Evolutionary conservation across 2,888 invertebrate species (phyloP).

Genomic region (Pammene fasciana): DNA sequence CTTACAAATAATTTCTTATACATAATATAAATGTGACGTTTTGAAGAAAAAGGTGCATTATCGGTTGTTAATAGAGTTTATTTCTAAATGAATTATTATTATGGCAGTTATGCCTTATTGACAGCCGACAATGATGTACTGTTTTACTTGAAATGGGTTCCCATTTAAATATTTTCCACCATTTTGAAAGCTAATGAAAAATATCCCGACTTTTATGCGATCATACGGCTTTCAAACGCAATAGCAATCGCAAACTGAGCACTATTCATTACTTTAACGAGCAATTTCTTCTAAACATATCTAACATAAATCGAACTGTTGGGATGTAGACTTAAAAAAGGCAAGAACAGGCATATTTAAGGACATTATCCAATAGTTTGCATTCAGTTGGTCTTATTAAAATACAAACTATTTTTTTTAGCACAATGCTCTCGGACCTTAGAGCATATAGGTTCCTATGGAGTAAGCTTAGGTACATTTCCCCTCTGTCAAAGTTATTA

Average conservation of each 20-base stretch:
- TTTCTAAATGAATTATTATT: too few species aligned
- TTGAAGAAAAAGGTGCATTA: too few species aligned
- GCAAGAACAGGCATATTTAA: not conserved
- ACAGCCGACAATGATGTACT: too few species aligned
- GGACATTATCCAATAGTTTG: not conserved
- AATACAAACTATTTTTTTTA: too few species aligned
- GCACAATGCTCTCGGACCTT: not conserved
- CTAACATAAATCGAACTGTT: constrained; percentile 35
- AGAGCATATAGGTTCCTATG: too few species aligned
- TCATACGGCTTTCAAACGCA: constrained; percentile 14
- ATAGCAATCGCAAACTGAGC: constrained; percentile 25
- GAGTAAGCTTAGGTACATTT: too few species aligned
- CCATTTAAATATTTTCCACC: constrained; percentile 5
- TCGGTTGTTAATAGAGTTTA: too few species aligned
- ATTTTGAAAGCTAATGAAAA: constrained; percentile 7
- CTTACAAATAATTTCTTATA: not conserved
- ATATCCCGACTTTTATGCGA: constrained; percentile 26
- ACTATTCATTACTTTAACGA: constrained; percentile 41
- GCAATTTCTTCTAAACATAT: constrained; percentile 34
- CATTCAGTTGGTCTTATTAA: too few species aligned
- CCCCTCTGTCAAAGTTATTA: too few species aligned
- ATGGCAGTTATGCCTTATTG: too few species aligned
- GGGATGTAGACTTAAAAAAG: constrained; percentile 14
- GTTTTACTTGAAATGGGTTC: too few species aligned
- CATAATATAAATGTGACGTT: too few species aligned